Conservation (phyloP, 2,888 invertebrate species). For the Drosophila meridiana region DNA sequence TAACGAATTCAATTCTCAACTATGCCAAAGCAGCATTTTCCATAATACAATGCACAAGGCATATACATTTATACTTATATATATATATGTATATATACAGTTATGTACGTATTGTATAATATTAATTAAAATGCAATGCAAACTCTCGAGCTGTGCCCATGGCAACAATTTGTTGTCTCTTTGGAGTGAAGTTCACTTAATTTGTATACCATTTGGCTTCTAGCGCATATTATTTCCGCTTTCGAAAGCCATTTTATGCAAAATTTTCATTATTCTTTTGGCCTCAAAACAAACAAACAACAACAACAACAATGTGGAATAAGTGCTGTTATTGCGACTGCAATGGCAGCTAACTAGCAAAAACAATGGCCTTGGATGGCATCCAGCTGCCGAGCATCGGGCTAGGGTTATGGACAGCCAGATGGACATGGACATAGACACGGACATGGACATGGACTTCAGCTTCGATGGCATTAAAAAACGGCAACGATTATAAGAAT, state of each 20-base stretch:
- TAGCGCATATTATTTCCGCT: constrained; percentile 46
- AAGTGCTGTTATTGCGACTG: constrained; percentile 53
- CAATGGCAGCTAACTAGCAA: constrained; percentile 68
- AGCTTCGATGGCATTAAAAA: constrained; percentile 51
- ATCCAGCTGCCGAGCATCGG: constrained; percentile 67
- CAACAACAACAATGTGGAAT: not conserved
- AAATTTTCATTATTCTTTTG: constrained; percentile 65
- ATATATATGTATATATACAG: constrained; percentile 6
- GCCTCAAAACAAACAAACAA: constrained; percentile 48
- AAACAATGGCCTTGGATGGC: constrained; percentile 76
- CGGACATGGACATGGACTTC: constrained; percentile 10
- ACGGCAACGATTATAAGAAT: constrained; percentile 69
- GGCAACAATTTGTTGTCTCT: constrained; percentile 50
- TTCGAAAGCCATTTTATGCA: constrained; percentile 31
- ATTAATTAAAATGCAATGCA: constrained; percentile 51
- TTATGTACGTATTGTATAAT: constrained; percentile 15
- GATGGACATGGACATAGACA: constrained; percentile 6
- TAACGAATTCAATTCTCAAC: constrained; percentile 39
- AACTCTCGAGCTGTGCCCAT: constrained; percentile 41
- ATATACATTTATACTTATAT: not conserved
- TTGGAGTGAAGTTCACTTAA: constrained; percentile 21
- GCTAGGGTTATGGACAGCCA: constrained; percentile 32
- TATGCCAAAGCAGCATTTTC: constrained; percentile 9
- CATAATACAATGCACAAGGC: constrained; percentile 5
- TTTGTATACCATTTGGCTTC: constrained; percentile 42